Base-by-base conservation (phyloP, 2,797 vertebrate genomes). In the Oreochromis grahami region DNA sequence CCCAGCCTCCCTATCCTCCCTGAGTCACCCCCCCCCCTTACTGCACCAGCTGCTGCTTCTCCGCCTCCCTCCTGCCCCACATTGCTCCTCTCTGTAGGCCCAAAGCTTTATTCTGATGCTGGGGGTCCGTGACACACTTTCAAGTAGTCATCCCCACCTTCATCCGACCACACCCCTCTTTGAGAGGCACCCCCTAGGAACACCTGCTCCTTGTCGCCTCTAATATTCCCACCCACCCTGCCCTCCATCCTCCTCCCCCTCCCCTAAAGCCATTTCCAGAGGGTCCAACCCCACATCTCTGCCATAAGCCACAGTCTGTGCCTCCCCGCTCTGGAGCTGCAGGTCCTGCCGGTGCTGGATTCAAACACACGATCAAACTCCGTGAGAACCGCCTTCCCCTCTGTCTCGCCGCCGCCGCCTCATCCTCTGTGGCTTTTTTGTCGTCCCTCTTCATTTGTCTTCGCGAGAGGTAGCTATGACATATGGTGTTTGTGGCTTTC, bases 161-260 rank as follows among this genome's bases (percentile, higher is more conserved):
- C 68, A 78, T 84, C 81, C 50, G 29, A 82, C 76, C 80, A 78
- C 87, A 80, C 84, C 82, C 85, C 80, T 36, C 48, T 79, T 48
- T 51, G 26, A 82, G 34, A 41, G 51, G 12, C 68, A 60, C 38
- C 51, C 79, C 52, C 38, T 29, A 12, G 11, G 60, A 88, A 86
- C 93, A 93, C 92, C 93, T 93, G 92, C 93, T 93, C 89, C 91
- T 84, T 82, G 79, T 88, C 83, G 76, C 86, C 88, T 78, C 15
- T 52, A 17, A 17, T 72, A 74, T 74, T 72, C 82, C 78, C 83
- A 13, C 68, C 83, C 77, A 5, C 48, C 76, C 63, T 4, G 4
- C 8, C 14, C 48, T 50, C 45, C 76, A 21, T 11, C 80, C 78
- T 19, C 65, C 78, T 19, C 65, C 63, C 70, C 78, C 55, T 38